Evolutionary conservation across 2,888 invertebrate species (phyloP), one percentile per base, ranked within the genome.

Genomic region (Vanessa cardui): DNA sequence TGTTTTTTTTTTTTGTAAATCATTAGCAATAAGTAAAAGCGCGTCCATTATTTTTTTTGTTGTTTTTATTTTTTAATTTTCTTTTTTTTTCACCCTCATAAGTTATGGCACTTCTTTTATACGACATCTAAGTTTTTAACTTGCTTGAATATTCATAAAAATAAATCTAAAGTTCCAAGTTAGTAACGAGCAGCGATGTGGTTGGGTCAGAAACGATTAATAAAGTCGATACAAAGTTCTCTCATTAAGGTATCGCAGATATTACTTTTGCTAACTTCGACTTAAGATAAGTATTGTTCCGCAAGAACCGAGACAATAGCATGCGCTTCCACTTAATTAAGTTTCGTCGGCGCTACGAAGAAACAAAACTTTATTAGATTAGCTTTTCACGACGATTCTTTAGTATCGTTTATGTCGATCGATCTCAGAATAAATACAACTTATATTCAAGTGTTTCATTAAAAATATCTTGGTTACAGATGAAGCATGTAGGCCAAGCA

Each of bases 401-500:
- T 59, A 9, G n/a, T 0, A n/a, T 18, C n/a, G 8, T 18, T 18
- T 56, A 33, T 56, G 18, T 18, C 18, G 12, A 39, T 20, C 8
- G 56, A 39, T 39, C 8, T 39, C 18, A 31, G 39, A 56, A 12
- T 4, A 12, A 33, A 56, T 18, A n/a, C 26, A 31, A 31, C 26
- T n/a, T 58, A 66, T 52, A 26, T 49, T 65, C 44, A 45, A 67
- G 61, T 45, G 64, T 70, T 68, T 65, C 71, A 74, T 72, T 62
- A 72, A 60, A 77, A 83, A 79, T 86, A 78, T 88, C 84, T 92
- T 92, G 89, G 87, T 92, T 92, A 81, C 92, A 92, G 92, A 92
- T 91, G 92, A 91, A 81, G 87, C 88, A 83, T 91, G 90, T 92
- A 92, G 92, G 87, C 92, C 87, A 86, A 92, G 92, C 92, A 88